These are phyloP conservation scores for Achlya flavicornis DNA, from an alignment of 2,888 invertebrate genomes.

Conservation along the genomic window DNA sequence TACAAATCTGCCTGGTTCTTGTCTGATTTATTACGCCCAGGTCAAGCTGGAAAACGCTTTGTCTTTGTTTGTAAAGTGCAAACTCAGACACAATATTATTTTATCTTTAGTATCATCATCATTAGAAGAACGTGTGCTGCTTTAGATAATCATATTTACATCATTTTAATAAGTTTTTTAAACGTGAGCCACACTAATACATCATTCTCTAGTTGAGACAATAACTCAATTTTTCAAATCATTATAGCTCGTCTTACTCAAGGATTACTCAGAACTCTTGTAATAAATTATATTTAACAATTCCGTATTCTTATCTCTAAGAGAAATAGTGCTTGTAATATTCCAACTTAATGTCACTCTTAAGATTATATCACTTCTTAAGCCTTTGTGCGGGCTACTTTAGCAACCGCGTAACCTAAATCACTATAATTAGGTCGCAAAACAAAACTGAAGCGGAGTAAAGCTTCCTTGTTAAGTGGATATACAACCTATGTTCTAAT, in stretches of 20 bases:
- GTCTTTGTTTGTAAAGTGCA: not conserved
- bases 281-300: conserved; percentile 55
- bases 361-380: conserved; percentile 59
- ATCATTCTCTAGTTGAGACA: not conserved
- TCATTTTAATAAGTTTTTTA: too few relatives aligned
- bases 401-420: conserved; percentile 52
- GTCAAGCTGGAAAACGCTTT: not conserved
- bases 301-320: conserved; percentile 52
- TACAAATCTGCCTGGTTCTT: not conserved
- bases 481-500: not conserved
- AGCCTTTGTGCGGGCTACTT: conserved; percentile 53
- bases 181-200: not conserved
- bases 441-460: conserved; percentile 48
- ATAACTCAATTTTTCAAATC: not conserved
- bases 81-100: not conserved
- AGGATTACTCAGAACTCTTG: conserved; percentile 33
- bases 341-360: conserved; percentile 57
- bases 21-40: not conserved
- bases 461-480: conserved; percentile 17
- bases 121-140: too few relatives aligned
- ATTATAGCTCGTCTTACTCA: conserved; percentile 11
- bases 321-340: conserved; percentile 61
- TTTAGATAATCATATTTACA: too few relatives aligned
- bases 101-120: not conserved
- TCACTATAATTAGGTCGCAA: conserved; percentile 53